These are phyloP conservation scores for Trichonephila inaurata DNA, from an alignment of 1,140 invertebrate genomes.

Conservation along the genomic window DNA sequence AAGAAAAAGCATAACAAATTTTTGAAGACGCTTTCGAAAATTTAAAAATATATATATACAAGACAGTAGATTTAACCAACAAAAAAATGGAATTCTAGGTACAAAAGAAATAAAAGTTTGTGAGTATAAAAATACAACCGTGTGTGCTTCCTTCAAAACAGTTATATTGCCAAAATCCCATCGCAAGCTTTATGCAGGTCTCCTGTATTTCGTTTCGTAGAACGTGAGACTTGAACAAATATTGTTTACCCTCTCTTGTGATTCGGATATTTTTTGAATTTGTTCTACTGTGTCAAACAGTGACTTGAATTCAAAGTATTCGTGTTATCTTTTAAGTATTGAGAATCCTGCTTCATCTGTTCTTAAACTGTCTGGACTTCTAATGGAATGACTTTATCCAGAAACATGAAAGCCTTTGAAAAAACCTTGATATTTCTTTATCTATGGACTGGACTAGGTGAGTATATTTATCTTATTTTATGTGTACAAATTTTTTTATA, in stretches of 20 bases:
- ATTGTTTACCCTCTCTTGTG: slow-evolving; percentile 27
- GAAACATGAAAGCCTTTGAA: not conserved
- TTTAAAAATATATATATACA: not conserved
- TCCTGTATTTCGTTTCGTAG: not conserved
- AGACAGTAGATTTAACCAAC: not conserved
- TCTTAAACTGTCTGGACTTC: not conserved
- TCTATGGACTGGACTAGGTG: not conserved
- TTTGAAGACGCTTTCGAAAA: not conserved
- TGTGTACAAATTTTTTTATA: too few species aligned
- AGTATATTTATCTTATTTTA: not conserved
- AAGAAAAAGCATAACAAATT: not conserved
- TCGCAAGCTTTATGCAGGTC: slow-evolving; percentile 10
- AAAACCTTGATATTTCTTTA: not conserved
- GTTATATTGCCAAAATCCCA: not conserved
- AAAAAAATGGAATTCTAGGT: not conserved
- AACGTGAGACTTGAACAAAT: slow-evolving; percentile 41
- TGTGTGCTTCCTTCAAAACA: not conserved
- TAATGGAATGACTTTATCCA: not conserved
- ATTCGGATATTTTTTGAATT: not conserved
- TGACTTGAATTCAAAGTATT: slow-evolving; percentile 48
- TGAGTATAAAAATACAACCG: not conserved
- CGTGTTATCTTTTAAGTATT: slow-evolving; percentile 2
- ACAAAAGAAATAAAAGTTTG: slow-evolving; percentile 18
- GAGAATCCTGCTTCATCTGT: not conserved
- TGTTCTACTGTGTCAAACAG: slow-evolving; percentile 30